phyloP scores from a whole-genome alignment of 2,888 invertebrate genomes.

The Molanna angustata region DNA sequence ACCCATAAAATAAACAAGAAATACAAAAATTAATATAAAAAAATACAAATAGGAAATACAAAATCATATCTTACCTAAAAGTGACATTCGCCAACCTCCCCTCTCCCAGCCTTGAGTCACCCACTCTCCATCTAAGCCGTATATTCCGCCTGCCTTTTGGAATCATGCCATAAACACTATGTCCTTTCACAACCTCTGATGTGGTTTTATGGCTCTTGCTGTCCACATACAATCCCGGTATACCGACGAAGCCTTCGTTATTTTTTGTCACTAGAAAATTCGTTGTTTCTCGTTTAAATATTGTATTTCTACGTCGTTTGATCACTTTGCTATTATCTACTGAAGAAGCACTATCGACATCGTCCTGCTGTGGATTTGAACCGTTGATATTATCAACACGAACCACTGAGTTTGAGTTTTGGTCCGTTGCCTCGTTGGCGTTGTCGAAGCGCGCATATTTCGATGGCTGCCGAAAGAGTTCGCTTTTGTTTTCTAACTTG shows the following conservation, averaged over 20 bases:
- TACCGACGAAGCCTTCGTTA: conserved; percentile 14
- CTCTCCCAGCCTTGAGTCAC: conserved; percentile 24
- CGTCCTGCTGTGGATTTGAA: too few relatives aligned
- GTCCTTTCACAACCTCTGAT: conserved; percentile 20
- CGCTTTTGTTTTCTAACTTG: conserved; percentile 27
- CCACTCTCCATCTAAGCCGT: conserved; percentile 22
- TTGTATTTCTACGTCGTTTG: not conserved
- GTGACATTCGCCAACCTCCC: conserved; percentile 23
- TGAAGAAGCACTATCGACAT: too few relatives aligned
- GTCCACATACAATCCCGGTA: conserved; percentile 24
- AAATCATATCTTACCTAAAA: conserved; percentile 24
- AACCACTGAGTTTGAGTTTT: too few relatives aligned
- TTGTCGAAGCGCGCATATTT: too few relatives aligned
- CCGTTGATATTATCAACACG: conserved; percentile 4
- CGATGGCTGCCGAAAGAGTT: conserved; percentile 4
- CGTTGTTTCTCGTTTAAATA: conserved; percentile 19
- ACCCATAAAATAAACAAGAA: too few relatives aligned
- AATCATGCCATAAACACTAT: conserved; percentile 20
- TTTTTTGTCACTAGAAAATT: conserved; percentile 26
- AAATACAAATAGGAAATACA: too few relatives aligned
- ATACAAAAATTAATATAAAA: too few relatives aligned
- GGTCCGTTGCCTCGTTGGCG: too few relatives aligned
- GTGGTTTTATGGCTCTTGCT: conserved; percentile 7
- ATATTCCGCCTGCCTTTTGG: conserved; percentile 9
- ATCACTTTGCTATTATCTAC: not conserved